Conservation (phyloP, 2,888 invertebrate genomes). For the Amiota mariae region DNA sequence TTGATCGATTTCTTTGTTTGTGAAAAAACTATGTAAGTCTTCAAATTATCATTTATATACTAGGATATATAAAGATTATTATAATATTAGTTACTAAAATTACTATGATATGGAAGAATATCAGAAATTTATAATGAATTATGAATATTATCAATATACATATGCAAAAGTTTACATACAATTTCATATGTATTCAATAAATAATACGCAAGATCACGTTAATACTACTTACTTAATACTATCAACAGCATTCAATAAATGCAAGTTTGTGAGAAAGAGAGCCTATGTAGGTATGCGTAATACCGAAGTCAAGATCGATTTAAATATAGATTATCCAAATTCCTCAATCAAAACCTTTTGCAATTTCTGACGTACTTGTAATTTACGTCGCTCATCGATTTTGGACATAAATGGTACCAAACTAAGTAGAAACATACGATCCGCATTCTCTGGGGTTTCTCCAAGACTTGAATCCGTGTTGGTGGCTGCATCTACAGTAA, state of each 20-base stretch:
- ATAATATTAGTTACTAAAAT: no score
- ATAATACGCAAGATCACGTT: no score
- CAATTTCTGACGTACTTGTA: constrained; percentile 62
- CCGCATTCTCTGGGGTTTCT: constrained; percentile 53
- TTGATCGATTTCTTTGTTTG: not conserved
- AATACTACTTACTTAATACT: no score
- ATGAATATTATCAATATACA: no score
- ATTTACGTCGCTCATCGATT: constrained; percentile 59
- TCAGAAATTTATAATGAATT: no score
- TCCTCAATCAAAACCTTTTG: constrained; percentile 66
- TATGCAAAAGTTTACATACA: no score
- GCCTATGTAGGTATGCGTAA: not conserved
- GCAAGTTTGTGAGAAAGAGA: not conserved
- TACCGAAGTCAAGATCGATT: constrained; percentile 23
- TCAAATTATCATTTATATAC: not conserved
- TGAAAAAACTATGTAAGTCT: constrained; percentile 7
- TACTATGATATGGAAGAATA: no score
- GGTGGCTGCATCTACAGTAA: constrained; percentile 53
- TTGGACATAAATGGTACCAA: constrained; percentile 62
- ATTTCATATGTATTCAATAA: not conserved
- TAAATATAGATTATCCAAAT: constrained; percentile 50
- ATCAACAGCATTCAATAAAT: not conserved
- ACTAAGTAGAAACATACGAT: constrained; percentile 65
- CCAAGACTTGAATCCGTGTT: constrained; percentile 50
- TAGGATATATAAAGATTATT: not conserved